A percentile compares a stretch with the other conserved stretches of the same genome.
Evolutionary conservation across 92 coral and sea anemone genomes (phyloP).

Genomic region (Blastomussa wellsi): DNA sequence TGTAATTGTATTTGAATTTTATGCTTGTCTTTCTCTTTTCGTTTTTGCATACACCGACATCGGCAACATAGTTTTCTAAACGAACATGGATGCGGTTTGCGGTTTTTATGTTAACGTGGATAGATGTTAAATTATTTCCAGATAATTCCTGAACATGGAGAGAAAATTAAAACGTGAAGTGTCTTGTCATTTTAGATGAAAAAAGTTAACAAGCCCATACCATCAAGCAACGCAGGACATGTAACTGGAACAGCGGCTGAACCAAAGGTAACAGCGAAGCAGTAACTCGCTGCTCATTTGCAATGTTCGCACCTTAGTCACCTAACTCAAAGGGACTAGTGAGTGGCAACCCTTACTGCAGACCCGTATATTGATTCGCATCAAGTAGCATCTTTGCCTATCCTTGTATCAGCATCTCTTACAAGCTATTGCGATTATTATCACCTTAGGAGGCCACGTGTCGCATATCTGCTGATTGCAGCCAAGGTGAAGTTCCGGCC

Average conservation of each 20-base stretch:
- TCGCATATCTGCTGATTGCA: neutral
- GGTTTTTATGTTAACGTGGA: neutral
- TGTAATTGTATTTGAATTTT: neutral
- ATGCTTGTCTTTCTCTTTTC: neutral
- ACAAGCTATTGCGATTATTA: neutral
- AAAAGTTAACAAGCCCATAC: neutral
- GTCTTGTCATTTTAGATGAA: conserved; percentile 16
- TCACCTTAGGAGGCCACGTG: neutral
- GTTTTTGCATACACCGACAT: neutral
- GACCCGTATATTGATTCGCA: neutral
- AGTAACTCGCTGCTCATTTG: neutral
- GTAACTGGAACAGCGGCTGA: neutral
- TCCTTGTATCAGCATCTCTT: neutral
- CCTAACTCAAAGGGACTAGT: neutral
- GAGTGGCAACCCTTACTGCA: neutral
- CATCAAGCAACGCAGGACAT: neutral
- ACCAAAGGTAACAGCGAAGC: neutral
- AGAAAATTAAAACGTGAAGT: neutral
- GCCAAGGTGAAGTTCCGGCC: neutral
- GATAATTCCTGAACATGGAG: neutral
- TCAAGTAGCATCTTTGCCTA: neutral
- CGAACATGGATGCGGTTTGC: neutral
- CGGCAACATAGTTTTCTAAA: neutral
- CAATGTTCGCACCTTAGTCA: too few relatives aligned
- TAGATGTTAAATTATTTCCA: neutral